Conservation (phyloP, 2,888 invertebrate genomes). For the Stramonita haemastoma region DNA sequence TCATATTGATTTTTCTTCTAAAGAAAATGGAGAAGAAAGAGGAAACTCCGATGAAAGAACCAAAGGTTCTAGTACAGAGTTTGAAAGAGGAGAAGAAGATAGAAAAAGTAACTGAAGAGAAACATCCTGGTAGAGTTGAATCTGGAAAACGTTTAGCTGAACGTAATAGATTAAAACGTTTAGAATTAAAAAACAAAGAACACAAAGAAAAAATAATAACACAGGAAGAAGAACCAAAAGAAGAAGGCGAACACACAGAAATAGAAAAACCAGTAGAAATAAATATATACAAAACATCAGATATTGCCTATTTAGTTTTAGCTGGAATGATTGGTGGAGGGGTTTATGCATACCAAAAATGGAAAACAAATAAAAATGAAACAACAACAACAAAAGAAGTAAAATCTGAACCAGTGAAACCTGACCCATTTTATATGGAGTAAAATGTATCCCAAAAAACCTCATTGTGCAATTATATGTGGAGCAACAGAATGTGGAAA, state of each 20-base stretch:
- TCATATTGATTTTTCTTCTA: slow-evolving; percentile 17
- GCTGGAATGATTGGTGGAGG: neutral
- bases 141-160: neutral
- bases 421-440: slow-evolving; percentile 10
- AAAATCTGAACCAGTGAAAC: slow-evolving; percentile 17
- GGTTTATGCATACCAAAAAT: neutral
- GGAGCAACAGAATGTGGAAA: slow-evolving; percentile 17
- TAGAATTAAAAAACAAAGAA: neutral
- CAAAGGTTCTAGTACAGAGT: neutral
- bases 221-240: slow-evolving; percentile 10
- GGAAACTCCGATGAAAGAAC: neutral
- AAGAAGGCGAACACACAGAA: neutral
- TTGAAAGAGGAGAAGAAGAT: neutral
- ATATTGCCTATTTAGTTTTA: neutral
- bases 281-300: neutral
- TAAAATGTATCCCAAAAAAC: neutral
- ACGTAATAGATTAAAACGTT: slow-evolving; percentile 8
- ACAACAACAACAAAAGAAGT: neutral
- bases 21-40: slow-evolving; percentile 2
- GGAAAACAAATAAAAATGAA: slow-evolving; percentile 1
- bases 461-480: slow-evolving; percentile 10
- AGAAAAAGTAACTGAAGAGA: slow-evolving; percentile 3
- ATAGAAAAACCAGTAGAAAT: neutral
- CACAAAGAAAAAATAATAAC: slow-evolving; percentile 7
- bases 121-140: neutral